Evolutionary conservation across 2,113 vertebrate genomes (phyloP), one percentile per base, ranked within the genome.

Genomic region (Cygnus atratus): DNA sequence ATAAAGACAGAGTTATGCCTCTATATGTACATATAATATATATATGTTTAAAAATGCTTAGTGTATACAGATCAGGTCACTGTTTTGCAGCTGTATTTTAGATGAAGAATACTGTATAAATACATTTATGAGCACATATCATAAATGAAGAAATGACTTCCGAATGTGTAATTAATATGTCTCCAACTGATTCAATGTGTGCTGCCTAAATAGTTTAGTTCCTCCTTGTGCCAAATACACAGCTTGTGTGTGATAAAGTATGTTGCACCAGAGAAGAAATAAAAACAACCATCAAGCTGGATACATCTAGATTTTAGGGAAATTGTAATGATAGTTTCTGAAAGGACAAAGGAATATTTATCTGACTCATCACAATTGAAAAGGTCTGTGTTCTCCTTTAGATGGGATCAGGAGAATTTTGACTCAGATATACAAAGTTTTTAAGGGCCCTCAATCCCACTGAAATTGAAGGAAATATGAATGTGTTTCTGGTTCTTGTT

Each of bases 391-490:
- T 66, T 80, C 24, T 90, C 35, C 21, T 41, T 62, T 76, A 58
- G 29, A 61, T 54, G 5, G 19, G 15, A 35, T 82, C 15, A 43
- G 65, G 48, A 92, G 75, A 90, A 79, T 90, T 94, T 84, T 89
- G 14, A 19, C 62, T 95, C 26, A 57, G 9, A 46, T 63, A 61
- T 33, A 85, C 7, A 79, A 61, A 79, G 29, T 25, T 26, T 82
- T 85, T 67, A 39, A 66, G 43, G 74, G 18, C 46, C 54, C 48
- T 82, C 84, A 88, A 75, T 79, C 28, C n/a, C 33, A 68, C 26
- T 68, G 62, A 85, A 93, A 91, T 84, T 33, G 92, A 84, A 92
- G n/a, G 48, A 90, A 79, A 82, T 65, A 7, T 35, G 22, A 46
- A 43, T 57, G 22, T 85, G 35, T 10, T 41, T 68, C 8, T 73